These are phyloP conservation scores for Meloidogyne floridensis DNA, from an alignment of 1,140 invertebrate genomes.

Conservation along the genomic window DNA sequence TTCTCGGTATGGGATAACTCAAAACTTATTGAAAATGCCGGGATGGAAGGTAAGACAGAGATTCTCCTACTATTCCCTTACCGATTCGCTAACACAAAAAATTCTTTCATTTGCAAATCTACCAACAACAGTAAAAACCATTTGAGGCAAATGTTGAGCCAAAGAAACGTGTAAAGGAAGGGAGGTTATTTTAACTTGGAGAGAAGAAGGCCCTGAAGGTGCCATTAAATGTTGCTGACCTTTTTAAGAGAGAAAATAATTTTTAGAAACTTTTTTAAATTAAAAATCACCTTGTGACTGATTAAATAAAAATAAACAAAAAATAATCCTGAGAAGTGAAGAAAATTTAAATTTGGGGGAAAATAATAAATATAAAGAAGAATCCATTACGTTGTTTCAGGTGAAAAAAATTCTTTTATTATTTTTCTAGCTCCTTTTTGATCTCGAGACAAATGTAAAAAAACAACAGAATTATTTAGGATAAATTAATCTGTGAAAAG, in stretches of 20 bases:
- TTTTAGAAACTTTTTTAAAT: neutral
- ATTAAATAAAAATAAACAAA: constrained; percentile 5
- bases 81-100: constrained; percentile 61
- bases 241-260: neutral
- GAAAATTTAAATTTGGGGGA: neutral
- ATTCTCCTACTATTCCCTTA: neutral
- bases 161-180: constrained; percentile 61
- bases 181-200: constrained; percentile 63
- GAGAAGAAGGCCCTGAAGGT: constrained; percentile 28
- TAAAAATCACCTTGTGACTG: neutral
- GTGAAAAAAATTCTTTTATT: neutral
- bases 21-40: neutral
- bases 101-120: constrained; percentile 51
- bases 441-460: no score
- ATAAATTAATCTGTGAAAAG: no score
- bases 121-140: constrained; percentile 63
- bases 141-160: constrained; percentile 59
- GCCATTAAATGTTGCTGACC: constrained; percentile 18
- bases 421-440: neutral
- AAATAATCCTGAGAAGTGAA: constrained; percentile 1
- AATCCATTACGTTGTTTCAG: neutral
- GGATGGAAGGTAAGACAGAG: neutral
- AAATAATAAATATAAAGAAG: neutral
- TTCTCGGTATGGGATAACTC: no score
- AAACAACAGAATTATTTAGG: no score